phyloP scores from a whole-genome alignment of 2,888 invertebrate genomes.

The Ramazzottius varieornatus region DNA sequence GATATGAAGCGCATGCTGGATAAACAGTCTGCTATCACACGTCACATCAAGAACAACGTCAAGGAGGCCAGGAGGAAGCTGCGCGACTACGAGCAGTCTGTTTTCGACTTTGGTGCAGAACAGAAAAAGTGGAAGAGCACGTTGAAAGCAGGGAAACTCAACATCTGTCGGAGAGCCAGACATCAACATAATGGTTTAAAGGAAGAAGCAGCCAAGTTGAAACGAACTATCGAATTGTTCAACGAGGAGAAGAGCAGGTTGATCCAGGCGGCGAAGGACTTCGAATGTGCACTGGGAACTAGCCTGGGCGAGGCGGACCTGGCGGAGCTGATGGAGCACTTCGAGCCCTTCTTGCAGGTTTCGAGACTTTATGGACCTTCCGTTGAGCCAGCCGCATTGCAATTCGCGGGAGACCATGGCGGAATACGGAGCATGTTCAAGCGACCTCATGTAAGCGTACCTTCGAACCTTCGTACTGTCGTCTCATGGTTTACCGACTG shows the following conservation, averaged over 20 bases:
- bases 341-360: background rate
- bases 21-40: background rate
- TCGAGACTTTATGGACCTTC: too few species aligned
- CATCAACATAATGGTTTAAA: background rate
- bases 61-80: background rate
- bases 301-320: background rate
- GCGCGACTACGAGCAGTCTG: background rate
- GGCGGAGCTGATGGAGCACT: constrained; percentile 3
- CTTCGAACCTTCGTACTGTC: too few species aligned
- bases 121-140: background rate
- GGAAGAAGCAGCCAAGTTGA: background rate
- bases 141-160: background rate
- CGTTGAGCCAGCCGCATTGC: background rate
- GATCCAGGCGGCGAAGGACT: background rate
- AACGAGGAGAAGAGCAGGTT: background rate
- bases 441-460: too few species aligned
- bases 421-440: background rate
- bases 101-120: background rate
- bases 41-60: background rate
- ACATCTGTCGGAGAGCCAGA: background rate
- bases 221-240: background rate
- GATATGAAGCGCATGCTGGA: background rate
- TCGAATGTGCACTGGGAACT: background rate
- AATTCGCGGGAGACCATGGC: background rate
- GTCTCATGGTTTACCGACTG: too few species aligned